Percentiles rank a stretch among this genome's conserved stretches.
phyloP scores from a whole-genome alignment of 1,140 invertebrate species.

The Helicoverpa armigera region DNA sequence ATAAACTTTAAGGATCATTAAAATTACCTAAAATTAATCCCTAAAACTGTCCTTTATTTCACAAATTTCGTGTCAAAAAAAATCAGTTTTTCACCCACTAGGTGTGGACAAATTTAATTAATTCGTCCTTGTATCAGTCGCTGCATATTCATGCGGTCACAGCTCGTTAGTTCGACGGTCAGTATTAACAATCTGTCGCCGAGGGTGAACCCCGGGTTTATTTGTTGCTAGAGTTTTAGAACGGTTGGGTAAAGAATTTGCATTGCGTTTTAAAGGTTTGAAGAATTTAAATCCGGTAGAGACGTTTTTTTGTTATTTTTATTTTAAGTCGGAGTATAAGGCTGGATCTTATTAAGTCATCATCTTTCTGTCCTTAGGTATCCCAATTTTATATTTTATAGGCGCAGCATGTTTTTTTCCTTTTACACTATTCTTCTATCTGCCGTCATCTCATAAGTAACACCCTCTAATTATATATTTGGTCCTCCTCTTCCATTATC shows the following conservation, averaged over 20 bases:
- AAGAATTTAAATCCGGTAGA: neutral
- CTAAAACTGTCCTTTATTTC: neutral
- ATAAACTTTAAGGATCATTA: no score
- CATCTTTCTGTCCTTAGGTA: no score
- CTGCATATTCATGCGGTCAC: slow-evolving; percentile 79
- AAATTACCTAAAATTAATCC: neutral
- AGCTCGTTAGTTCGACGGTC: slow-evolving; percentile 78
- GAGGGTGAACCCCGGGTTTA: slow-evolving; percentile 56
- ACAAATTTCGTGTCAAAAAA: neutral
- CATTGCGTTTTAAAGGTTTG: neutral
- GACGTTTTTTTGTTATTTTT: neutral
- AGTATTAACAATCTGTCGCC: slow-evolving; percentile 73
- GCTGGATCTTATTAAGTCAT: no score
- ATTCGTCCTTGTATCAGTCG: slow-evolving; percentile 64
- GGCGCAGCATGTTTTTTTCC: no score
- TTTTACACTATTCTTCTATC: no score
- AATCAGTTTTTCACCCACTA: slow-evolving; percentile 18
- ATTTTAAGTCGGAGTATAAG: neutral
- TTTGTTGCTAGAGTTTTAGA: slow-evolving; percentile 34
- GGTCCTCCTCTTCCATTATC: no score
- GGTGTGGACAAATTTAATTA: slow-evolving; percentile 66
- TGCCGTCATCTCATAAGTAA: no score
- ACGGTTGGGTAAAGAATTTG: neutral
- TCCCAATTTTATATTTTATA: no score
- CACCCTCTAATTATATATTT: no score